phyloP scores from a whole-genome alignment of 2,888 invertebrate species.

The Orchestes rusci region DNA sequence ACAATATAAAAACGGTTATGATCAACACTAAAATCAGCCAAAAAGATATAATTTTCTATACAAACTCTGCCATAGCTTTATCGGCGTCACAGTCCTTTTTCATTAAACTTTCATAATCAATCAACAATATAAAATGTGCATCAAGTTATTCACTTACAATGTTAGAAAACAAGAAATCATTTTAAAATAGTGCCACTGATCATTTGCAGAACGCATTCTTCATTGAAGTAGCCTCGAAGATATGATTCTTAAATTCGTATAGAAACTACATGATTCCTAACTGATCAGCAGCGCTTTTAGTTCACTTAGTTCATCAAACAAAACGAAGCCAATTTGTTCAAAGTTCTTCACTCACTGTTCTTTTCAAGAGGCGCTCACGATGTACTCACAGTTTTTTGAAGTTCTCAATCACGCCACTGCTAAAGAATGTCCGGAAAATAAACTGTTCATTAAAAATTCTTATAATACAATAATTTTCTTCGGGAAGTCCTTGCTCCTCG shows the following conservation, averaged over 20 bases:
- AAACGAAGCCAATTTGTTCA: slow-evolving; percentile 20
- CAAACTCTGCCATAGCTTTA: slow-evolving; percentile 17
- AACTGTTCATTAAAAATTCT: too few species aligned
- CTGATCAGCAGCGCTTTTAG: too few species aligned
- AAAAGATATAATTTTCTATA: too few species aligned
- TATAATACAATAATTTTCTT: too few species aligned
- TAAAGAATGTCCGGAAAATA: slow-evolving; percentile 23
- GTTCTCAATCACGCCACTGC: slow-evolving; percentile 14
- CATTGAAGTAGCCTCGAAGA: too few species aligned
- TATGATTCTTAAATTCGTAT: too few species aligned
- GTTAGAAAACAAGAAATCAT: slow-evolving; percentile 20
- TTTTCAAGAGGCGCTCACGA: slow-evolving; percentile 19
- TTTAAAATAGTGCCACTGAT: slow-evolving; percentile 14
- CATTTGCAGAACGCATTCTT: slow-evolving; percentile 12
- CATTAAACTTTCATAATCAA: slow-evolving; percentile 23
- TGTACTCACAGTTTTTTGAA: slow-evolving; percentile 17
- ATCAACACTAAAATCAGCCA: too few species aligned
- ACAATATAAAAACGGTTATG: too few species aligned
- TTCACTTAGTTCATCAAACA: too few species aligned
- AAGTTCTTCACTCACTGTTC: too few species aligned
- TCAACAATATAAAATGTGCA: slow-evolving; percentile 24
- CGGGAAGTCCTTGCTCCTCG: slow-evolving; percentile 38
- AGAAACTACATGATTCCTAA: too few species aligned
- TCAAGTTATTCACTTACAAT: slow-evolving; percentile 20
- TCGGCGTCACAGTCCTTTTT: slow-evolving; percentile 16